A percentile compares a stretch with the other conserved stretches of the same genome.
These are phyloP conservation scores for Tridacna gigas DNA, from an alignment of 2,888 invertebrate genomes.

Conservation along the genomic window DNA sequence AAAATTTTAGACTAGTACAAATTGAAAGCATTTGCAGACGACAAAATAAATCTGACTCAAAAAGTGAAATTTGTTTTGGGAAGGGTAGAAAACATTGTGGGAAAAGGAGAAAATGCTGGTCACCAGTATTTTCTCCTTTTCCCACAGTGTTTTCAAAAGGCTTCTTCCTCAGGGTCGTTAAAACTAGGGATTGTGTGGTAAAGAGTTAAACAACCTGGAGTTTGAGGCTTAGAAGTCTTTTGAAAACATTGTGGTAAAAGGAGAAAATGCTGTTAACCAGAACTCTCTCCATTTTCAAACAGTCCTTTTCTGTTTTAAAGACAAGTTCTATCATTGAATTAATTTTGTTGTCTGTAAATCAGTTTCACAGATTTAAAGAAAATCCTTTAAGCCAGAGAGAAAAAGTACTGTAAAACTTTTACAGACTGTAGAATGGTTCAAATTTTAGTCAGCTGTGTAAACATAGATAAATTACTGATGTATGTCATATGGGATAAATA, in stretches of 20 bases:
- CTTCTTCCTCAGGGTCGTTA: neutral
- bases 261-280: neutral
- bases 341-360: too few species aligned
- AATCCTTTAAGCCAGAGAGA: too few species aligned
- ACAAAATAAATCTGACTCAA: neutral
- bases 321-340: too few species aligned
- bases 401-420: too few species aligned
- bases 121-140: neutral
- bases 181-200: neutral
- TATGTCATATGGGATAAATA: too few species aligned
- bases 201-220: neutral
- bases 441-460: too few species aligned
- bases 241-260: slow-evolving; percentile 13
- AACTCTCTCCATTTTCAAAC: too few species aligned
- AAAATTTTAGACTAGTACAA: neutral
- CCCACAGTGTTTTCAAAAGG: neutral
- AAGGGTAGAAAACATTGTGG: slow-evolving; percentile 8
- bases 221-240: neutral
- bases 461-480: too few species aligned
- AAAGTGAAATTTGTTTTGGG: neutral
- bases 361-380: too few species aligned
- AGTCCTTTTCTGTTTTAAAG: too few species aligned
- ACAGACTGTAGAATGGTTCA: too few species aligned
- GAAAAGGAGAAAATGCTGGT: neutral
- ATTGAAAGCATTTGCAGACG: neutral